phyloP scores from a whole-genome alignment of 2,797 vertebrate species.

The Pipistrellus pipistrellus region DNA sequence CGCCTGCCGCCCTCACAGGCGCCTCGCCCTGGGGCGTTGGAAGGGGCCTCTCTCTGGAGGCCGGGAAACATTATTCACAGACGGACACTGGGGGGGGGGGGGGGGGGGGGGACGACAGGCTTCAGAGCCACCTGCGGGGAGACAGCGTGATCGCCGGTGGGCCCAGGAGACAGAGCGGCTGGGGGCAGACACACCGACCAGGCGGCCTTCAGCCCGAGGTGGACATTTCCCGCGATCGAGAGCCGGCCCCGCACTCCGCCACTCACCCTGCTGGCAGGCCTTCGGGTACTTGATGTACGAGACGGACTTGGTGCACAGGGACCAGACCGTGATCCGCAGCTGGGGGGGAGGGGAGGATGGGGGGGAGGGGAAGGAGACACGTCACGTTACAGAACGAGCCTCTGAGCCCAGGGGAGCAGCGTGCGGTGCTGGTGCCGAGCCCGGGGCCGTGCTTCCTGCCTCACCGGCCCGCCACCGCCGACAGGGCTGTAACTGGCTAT shows the following conservation, averaged over 20 bases:
- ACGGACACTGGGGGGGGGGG: rapidly evolving
- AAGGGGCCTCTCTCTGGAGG: not conserved
- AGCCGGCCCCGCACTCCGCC: no score
- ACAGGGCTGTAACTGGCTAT: no score
- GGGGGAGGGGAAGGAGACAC: not conserved
- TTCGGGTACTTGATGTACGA: conserved; percentile 99
- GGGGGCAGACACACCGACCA: rapidly evolving
- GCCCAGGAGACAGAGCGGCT: not conserved
- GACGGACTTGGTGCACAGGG: conserved; percentile 97
- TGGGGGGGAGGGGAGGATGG: conserved; percentile 79
- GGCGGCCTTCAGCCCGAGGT: not conserved
- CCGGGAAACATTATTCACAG: rapidly evolving
- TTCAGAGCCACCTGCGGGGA: not conserved
- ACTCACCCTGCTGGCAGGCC: conserved; percentile 95
- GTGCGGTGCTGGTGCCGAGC: not conserved
- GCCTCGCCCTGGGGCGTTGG: not conserved
- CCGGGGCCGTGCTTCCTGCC: no score
- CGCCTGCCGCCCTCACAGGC: not conserved
- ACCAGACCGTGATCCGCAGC: conserved; percentile 99
- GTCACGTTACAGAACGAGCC: not conserved
- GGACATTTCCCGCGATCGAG: not conserved
- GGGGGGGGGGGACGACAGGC: no score
- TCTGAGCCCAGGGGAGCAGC: not conserved
- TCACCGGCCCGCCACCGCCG: conserved; percentile 72
- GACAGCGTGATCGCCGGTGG: rapidly evolving